Conservation (phyloP, 2,113 vertebrate genomes). For the Mustela lutreola region DNA sequence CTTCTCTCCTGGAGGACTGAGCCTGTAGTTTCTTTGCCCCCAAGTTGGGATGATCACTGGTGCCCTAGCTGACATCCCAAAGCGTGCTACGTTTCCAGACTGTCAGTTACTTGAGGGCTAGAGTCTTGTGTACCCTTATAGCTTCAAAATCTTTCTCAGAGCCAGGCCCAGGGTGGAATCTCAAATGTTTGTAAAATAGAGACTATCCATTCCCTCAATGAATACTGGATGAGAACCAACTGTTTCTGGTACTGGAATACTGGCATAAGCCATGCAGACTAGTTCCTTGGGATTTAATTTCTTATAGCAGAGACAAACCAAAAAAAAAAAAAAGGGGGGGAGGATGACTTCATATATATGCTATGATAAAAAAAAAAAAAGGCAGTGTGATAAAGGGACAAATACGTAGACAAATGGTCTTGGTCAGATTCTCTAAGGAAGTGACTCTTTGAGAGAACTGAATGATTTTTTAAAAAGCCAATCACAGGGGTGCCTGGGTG, state of each 20-base stretch:
- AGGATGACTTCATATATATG: not conserved
- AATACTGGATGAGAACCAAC: not conserved
- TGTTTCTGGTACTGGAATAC: not conserved
- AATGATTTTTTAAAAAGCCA: not conserved
- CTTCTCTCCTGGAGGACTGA: not conserved
- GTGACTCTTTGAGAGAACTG: not conserved
- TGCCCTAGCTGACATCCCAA: not conserved
- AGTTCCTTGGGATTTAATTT: not conserved
- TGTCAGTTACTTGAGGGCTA: too few species aligned
- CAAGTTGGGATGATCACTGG: too few species aligned
- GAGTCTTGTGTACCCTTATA: not conserved
- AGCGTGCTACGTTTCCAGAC: not conserved
- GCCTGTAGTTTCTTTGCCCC: not conserved
- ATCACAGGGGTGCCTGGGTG: not conserved
- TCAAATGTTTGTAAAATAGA: not conserved
- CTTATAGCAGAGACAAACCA: not conserved
- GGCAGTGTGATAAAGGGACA: not conserved
- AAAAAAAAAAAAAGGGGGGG: not conserved
- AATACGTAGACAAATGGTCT: not conserved
- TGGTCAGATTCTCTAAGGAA: not conserved
- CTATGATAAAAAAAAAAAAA: not conserved
- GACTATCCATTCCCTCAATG: not conserved
- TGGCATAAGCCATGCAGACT: not conserved
- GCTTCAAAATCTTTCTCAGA: not conserved
- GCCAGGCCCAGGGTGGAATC: too few species aligned